phyloP scores from a whole-genome alignment of 2,113 vertebrate species.

The Neotoma lepida region DNA sequence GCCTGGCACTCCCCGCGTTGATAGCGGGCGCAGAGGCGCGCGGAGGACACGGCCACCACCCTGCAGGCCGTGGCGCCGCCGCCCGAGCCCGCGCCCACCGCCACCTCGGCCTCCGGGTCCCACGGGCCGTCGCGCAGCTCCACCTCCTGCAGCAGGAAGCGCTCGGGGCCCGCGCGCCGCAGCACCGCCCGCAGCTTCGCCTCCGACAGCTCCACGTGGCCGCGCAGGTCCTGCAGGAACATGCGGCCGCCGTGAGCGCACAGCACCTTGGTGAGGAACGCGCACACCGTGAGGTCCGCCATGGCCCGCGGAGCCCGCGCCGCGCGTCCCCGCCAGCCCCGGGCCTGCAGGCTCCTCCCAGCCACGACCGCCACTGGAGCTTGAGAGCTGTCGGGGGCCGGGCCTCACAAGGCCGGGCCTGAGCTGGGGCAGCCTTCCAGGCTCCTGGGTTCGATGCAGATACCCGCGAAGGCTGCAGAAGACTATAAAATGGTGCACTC shows the following conservation, averaged over 20 bases:
- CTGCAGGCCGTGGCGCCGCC: slow-evolving; percentile 43
- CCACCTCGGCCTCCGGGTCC: slow-evolving; percentile 63
- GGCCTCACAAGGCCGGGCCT: not conserved
- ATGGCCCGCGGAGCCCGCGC: slow-evolving; percentile 59
- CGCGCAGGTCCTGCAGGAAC: slow-evolving; percentile 66
- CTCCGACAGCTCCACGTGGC: slow-evolving; percentile 76
- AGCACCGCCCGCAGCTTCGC: slow-evolving; percentile 80
- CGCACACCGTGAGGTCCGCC: slow-evolving; percentile 81
- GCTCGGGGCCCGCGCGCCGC: slow-evolving; percentile 64
- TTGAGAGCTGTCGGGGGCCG: not conserved
- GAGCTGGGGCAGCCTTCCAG: not conserved
- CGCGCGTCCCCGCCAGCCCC: not conserved
- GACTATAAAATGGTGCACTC: no score
- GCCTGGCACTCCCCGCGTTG: slow-evolving; percentile 77
- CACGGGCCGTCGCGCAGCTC: slow-evolving; percentile 16
- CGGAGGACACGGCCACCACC: slow-evolving; percentile 82
- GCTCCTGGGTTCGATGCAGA: not conserved
- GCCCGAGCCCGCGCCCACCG: slow-evolving; percentile 45
- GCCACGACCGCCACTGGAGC: slow-evolving; percentile 13
- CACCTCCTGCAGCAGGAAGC: slow-evolving; percentile 72
- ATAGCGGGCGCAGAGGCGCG: slow-evolving; percentile 80
- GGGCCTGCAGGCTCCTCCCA: slow-evolving; percentile 64
- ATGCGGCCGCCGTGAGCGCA: slow-evolving; percentile 82
- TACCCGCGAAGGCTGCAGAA: not conserved
- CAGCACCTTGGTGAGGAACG: slow-evolving; percentile 83